phyloP scores from a whole-genome alignment of 2,888 invertebrate species.

The Conomelus anceps region DNA sequence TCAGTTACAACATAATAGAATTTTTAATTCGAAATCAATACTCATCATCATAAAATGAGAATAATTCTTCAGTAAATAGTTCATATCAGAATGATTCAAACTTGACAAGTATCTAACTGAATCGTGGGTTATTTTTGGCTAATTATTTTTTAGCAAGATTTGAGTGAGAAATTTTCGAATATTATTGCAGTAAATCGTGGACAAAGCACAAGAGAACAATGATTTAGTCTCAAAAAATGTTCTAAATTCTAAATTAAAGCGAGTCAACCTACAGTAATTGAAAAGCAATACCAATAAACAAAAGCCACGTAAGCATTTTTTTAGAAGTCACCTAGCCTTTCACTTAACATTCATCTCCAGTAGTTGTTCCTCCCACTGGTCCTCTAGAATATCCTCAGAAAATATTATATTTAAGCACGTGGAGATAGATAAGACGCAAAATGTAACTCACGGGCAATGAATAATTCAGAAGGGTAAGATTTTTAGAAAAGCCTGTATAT shows the following conservation, averaged over 20 bases:
- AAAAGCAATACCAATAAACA: not conserved
- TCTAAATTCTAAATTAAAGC: not conserved
- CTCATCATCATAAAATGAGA: too few relatives aligned
- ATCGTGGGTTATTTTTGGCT: too few relatives aligned
- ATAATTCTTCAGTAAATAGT: too few relatives aligned
- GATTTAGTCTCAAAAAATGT: not conserved
- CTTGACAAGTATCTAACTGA: too few relatives aligned
- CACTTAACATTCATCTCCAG: not conserved
- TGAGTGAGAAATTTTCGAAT: too few relatives aligned
- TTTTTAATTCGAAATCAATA: too few relatives aligned
- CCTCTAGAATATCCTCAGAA: not conserved
- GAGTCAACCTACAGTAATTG: too few relatives aligned
- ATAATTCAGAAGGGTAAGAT: not conserved
- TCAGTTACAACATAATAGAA: too few relatives aligned
- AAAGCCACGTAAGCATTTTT: not conserved
- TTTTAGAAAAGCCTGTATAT: not conserved
- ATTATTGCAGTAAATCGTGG: too few relatives aligned
- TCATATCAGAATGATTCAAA: too few relatives aligned
- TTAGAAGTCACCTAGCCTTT: not conserved
- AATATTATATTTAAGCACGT: not conserved
- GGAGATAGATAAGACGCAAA: not conserved
- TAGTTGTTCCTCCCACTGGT: not conserved
- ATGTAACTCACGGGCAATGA: not conserved
- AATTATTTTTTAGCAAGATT: too few relatives aligned
- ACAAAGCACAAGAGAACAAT: too few relatives aligned